Conservation (phyloP, 2,888 invertebrate genomes). For the Atrina japonica region DNA sequence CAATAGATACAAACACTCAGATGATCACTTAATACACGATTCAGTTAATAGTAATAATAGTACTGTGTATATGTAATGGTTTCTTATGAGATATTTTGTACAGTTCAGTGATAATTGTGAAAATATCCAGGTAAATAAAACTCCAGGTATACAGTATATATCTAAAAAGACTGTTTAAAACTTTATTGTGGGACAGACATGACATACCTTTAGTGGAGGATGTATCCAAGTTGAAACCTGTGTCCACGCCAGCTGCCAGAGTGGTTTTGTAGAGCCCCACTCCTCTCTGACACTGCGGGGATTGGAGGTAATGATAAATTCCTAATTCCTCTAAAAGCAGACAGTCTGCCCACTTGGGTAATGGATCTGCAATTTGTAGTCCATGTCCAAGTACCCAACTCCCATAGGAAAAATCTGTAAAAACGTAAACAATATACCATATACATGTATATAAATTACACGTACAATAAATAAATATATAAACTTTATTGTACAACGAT, state of each 20-base stretch:
- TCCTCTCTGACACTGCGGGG: conserved; percentile 18
- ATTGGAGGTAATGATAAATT: conserved; percentile 19
- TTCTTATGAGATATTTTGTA: no score
- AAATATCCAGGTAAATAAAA: no score
- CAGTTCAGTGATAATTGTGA: no score
- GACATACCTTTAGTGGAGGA: no score
- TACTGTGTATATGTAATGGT: conserved; percentile 2
- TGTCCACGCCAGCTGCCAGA: conserved; percentile 1
- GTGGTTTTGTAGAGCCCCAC: conserved; percentile 15
- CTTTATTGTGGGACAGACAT: no score
- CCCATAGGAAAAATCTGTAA: conserved; percentile 34
- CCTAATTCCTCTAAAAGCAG: conserved; percentile 34
- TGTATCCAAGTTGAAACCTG: conserved; percentile 9
- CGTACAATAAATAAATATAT: no score
- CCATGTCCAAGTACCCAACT: conserved; percentile 26
- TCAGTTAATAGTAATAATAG: background rate
- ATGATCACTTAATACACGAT: background rate
- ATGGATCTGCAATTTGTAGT: background rate
- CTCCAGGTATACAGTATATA: no score
- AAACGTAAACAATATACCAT: no score
- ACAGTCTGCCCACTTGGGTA: conserved; percentile 25
- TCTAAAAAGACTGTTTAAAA: no score
- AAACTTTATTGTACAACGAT: no score
- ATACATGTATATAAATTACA: no score
- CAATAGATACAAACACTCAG: background rate